Evolutionary conservation across 2,797 vertebrate species (phyloP), one percentile per base, ranked within the genome.

Genomic region (Caiman crocodilus): DNA sequence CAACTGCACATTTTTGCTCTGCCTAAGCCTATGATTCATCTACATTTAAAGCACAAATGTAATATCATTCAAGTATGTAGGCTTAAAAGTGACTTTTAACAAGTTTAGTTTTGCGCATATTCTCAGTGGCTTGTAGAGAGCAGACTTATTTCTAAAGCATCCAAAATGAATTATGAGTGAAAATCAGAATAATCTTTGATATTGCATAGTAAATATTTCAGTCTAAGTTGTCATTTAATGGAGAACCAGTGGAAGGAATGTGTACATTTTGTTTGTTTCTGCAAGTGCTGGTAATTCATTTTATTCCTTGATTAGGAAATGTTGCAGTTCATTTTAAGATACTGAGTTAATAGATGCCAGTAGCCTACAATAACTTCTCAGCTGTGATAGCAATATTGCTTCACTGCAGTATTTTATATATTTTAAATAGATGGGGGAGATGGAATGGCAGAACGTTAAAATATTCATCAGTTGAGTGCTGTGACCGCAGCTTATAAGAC

Each of bases 21-120:
- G 9, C 42, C 42, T 82, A 60, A 89, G 14, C 9, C 13, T 87
- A 6, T 2, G 1, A 89, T 84, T 90, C 64, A 80, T 11, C 11
- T 55, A 87, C 85, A 18, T 4, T 69, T 80, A 74, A 84, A 90
- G 28, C 73, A 50, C 0, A 2, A 69, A 6, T 79, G 23, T 60
- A 76, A 58, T 88, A 28, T 73, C n/a, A 20, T 0, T 73, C n/a
- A 20, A 0, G 4, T 4, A 3, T 1, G 1, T 2, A 57, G 55
- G 9, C 35, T 88, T 90, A 50, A 42, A 14, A 79, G 75, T 82
- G 26, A 79, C 28, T 90, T 25, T 6, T 74, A 25, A 26, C 73
- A 55, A 25, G 20, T 23, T 25, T 73, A 73, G 13, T 14, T 88
- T 0, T 78, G 58, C 4, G 13, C 63, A 82, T 90, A 60, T 4